Base-by-base conservation (phyloP, 2,113 vertebrate species). In the Glaucomys volans region DNA sequence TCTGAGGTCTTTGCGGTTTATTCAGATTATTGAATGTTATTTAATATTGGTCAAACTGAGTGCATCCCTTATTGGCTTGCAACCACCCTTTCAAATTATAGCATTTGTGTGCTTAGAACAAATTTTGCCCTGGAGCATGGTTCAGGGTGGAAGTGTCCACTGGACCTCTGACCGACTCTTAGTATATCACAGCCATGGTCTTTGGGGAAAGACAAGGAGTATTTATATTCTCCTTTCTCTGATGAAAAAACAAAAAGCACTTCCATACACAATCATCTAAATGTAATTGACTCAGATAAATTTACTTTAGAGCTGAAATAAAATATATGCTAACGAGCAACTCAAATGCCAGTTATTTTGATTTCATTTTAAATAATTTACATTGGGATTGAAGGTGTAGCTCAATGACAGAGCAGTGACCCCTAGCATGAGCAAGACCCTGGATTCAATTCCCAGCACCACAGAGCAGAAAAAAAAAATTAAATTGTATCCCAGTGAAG, bases 281-380 rank as follows among this genome's bases (percentile, higher is more conserved):
- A 95, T 84, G 52, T 64, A 44, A 24, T 77, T 44, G 14, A 79
- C 42, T 87, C 37, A 50, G 35, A 62, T 42, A 87, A 75, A 64
- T 88, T 87, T 30, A 84, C 16, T 37, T 89, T 57, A 57, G 35
- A 74, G 37, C 6, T 72, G 71, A 77, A 62, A 59, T 66, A 96
- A 95, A 94, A 71, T 69, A 87, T 28, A 32, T 79, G 32, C 18
- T 67, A 10, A 16, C 17, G 47, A 32, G 35, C 22, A 80, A 16
- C 20, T 47, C 35, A 8, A 66, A 57, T 80, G 35, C 4, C 20
- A 87, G 18, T 81, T 93, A 40, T 93, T 91, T 81, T 93, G 35
- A 89, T 91, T 93, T 75, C 37, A 17, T 86, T 89, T 86, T 77
- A 86, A 90, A 69, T 64, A 79, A n/a, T 81, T 91, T 82, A 59